Conservation (phyloP, 2,888 invertebrate species). For the Epirrhoe alternata region DNA sequence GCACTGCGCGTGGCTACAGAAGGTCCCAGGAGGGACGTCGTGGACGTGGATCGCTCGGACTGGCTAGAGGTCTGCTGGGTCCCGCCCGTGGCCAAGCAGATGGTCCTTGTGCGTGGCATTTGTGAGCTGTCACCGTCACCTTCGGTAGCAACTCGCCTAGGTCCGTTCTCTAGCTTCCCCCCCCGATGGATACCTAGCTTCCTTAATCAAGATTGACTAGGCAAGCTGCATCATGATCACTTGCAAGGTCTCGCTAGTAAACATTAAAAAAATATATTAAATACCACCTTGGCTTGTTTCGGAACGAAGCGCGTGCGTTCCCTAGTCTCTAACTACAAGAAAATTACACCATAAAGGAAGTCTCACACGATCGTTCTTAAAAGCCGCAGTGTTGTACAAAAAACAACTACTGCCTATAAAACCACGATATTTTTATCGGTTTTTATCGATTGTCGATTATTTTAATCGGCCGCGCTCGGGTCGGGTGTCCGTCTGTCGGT, state of each 20-base stretch:
- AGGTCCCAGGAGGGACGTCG: no score
- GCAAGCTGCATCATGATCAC: no score
- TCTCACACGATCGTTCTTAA: slow-evolving; percentile 52
- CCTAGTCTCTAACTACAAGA: slow-evolving; percentile 46
- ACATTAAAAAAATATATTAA: background rate
- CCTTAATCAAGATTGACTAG: no score
- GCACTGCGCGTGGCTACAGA: no score
- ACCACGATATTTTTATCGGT: slow-evolving; percentile 75
- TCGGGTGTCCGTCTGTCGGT: slow-evolving; percentile 83
- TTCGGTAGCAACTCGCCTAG: no score
- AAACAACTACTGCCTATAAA: slow-evolving; percentile 67
- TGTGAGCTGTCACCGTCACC: no score
- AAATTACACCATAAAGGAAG: slow-evolving; percentile 37
- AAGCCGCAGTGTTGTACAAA: slow-evolving; percentile 56
- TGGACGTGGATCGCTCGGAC: no score
- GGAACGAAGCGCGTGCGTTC: slow-evolving; percentile 11
- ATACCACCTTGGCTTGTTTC: slow-evolving; percentile 3
- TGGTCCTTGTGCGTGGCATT: no score
- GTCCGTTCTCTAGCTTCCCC: no score
- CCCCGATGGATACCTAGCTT: no score
- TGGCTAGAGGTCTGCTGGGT: no score
- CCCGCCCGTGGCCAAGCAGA: no score
- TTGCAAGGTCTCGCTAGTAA: background rate
- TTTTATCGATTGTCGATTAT: slow-evolving; percentile 83
- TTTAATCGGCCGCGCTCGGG: slow-evolving; percentile 75